Percentiles rank a stretch among this genome's conserved stretches.
Evolutionary conservation across 2,888 invertebrate genomes (phyloP).

Genomic region (Diaphora mendica): DNA sequence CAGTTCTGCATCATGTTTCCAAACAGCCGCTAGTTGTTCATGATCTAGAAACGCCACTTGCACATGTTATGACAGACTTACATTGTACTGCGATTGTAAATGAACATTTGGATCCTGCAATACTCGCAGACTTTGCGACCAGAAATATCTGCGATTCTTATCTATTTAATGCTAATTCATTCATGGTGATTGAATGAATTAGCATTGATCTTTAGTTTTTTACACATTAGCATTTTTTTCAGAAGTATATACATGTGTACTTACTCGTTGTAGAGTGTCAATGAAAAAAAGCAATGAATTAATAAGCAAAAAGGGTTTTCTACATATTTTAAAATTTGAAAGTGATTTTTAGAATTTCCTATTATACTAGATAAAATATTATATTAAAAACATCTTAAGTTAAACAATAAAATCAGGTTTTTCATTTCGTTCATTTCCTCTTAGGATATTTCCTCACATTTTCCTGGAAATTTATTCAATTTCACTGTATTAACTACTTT

Average conservation of each 20-base stretch:
- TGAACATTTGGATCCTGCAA: slow-evolving; percentile 50
- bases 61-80: slow-evolving; percentile 46
- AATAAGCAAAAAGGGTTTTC: too few relatives aligned
- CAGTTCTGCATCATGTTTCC: slow-evolving; percentile 50
- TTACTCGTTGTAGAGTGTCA: too few relatives aligned
- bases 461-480: too few relatives aligned
- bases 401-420: too few relatives aligned
- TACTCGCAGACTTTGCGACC: slow-evolving; percentile 47
- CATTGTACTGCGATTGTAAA: slow-evolving; percentile 60
- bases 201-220: not conserved
- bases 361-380: too few relatives aligned
- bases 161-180: slow-evolving; percentile 25
- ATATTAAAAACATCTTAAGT: too few relatives aligned
- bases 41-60: slow-evolving; percentile 50
- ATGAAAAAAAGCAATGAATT: too few relatives aligned
- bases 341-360: too few relatives aligned
- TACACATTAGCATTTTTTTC: not conserved
- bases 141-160: slow-evolving; percentile 54
- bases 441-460: too few relatives aligned
- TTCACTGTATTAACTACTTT: too few relatives aligned
- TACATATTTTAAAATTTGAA: too few relatives aligned
- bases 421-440: too few relatives aligned
- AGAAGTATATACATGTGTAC: not conserved
- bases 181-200: slow-evolving; percentile 13
- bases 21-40: slow-evolving; percentile 50